Evolutionary conservation across 2,113 vertebrate species (phyloP), one percentile per base, ranked within the genome.

Genomic region (Hucho hucho): DNA sequence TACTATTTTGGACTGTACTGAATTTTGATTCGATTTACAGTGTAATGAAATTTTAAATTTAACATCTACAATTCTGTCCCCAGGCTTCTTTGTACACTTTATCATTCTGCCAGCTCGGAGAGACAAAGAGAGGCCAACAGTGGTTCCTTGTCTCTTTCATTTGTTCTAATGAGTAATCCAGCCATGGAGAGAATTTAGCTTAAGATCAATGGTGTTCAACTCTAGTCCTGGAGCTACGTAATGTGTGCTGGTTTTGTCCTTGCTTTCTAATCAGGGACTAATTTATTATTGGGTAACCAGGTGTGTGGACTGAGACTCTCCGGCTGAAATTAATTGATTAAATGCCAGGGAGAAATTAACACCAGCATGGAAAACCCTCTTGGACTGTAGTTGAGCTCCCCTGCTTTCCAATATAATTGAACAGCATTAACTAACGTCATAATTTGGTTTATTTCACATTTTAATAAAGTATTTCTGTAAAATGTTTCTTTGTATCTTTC

Each of bases 141-240:
- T 59, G 59, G 29, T 67, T 37, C 59, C 9, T 18, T 58, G 68
- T 66, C 22, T 24, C 26, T 73, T 74, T 59, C 76, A 81, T 84
- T 85, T 86, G 73, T 86, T 80, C 25, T 79, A 81, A 79, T 72
- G 72, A 67, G 70, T 6, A 25, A 71, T 61, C 81, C 72, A 81
- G 29, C 32, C 71, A 65, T 49, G 43, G 68, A 76, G 77, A 76
- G 77, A 72, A 84, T 77, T 56, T 56, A 22, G 61, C 22, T 25
- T 22, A 22, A 25, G n/a, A 63, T 63, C 61, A 18, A 63, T 18
- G 22, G 11, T 29, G 9, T 26, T 22, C n/a, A 61, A 22, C n/a
- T 24, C 58, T 24, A 22, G 64, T 28, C 64, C 24, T 65, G 12
- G 24, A 28, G 9, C 25, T 28, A 13, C 11, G 12, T 11, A 26